Base-by-base conservation (phyloP, 2,888 invertebrate genomes). In the Melanophora roralis region DNA sequence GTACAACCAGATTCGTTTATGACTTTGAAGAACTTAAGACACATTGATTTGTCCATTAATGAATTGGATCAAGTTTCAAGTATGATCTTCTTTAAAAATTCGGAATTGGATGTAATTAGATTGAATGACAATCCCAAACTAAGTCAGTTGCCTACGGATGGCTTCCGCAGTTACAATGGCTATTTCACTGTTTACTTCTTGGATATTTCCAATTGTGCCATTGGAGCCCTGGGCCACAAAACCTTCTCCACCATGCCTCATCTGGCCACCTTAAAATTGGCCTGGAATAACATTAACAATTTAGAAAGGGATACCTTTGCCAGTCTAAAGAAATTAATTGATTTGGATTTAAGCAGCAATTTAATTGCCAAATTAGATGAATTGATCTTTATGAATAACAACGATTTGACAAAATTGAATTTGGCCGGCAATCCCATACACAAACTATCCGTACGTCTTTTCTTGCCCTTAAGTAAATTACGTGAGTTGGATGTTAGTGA, bases 31-130 rank as follows among this genome's bases (percentile, higher is more conserved):
- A 92, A 93, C 81, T 91, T 96, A 45, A 92, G 93, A 82, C 92
- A 93, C 85, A 91, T 96, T 80, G 94, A 96, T 88, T 91, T 96
- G 78, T 94, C 95, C 2, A 92, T 93, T 84, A 96, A 96, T 86
- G 91, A 93, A 79, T 88, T 96, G 62, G 93, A 93, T 67, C 92
- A 92, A 79, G 90, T 95, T 36, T 93, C 93, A 0, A 92, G 92
- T 74, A 92, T 93, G 86, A 91, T 95, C 60, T 94, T 96, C 85
- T 92, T 92, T 81, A 92, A 92, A 85, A 95, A 95, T 86, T 91
- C 92, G 12, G 92, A 93, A 85, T 88, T 95, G 53, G 93, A 94
- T 84, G 93, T 93, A 82, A 92, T 95, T 80, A 91, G 93, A 82
- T 91, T 95, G 86, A 94, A 93, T 81, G 92, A 94, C 82, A 95